A percentile compares a stretch with the other conserved stretches of the same genome.
phyloP scores from a whole-genome alignment of 2,888 invertebrate species.

The Yponomeuta sedellus region DNA sequence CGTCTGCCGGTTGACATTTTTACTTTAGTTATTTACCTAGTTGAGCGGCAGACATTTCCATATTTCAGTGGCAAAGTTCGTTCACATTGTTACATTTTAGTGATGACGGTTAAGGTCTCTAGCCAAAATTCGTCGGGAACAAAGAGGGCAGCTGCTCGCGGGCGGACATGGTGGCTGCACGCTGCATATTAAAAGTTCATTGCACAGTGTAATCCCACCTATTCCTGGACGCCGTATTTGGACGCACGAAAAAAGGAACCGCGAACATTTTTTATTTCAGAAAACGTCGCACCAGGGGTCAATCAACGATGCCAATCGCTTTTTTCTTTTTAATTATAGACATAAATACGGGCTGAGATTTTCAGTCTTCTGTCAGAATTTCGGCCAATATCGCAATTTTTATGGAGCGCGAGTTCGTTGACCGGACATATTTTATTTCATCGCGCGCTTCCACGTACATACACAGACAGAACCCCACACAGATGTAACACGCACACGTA shows the following conservation, averaged over 20 bases:
- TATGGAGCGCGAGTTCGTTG: slow-evolving; percentile 72
- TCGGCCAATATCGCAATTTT: slow-evolving; percentile 74
- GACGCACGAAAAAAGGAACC: slow-evolving; percentile 20
- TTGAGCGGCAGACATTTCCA: background rate
- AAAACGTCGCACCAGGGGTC: slow-evolving; percentile 15
- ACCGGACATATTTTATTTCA: slow-evolving; percentile 77
- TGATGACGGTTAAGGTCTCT: slow-evolving; percentile 21
- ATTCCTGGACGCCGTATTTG: slow-evolving; percentile 30
- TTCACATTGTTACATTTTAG: background rate
- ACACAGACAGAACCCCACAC: slow-evolving; percentile 60
- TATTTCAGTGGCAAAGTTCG: background rate
- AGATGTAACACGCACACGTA: slow-evolving; percentile 52
- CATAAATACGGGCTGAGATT: slow-evolving; percentile 21
- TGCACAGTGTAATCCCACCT: slow-evolving; percentile 48
- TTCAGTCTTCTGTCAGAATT: slow-evolving; percentile 60
- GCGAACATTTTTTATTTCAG: slow-evolving; percentile 19
- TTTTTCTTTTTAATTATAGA: slow-evolving; percentile 15
- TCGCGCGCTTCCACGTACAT: slow-evolving; percentile 75
- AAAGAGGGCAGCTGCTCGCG: slow-evolving; percentile 45
- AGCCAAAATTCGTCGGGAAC: slow-evolving; percentile 26
- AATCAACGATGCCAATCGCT: slow-evolving; percentile 11
- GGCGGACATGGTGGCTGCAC: slow-evolving; percentile 41
- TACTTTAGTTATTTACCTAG: slow-evolving; percentile 8
- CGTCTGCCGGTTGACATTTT: slow-evolving; percentile 17
- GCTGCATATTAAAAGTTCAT: slow-evolving; percentile 53